phyloP scores from a whole-genome alignment of 2,113 vertebrate genomes.

The Hirundichthys speculiger region DNA sequence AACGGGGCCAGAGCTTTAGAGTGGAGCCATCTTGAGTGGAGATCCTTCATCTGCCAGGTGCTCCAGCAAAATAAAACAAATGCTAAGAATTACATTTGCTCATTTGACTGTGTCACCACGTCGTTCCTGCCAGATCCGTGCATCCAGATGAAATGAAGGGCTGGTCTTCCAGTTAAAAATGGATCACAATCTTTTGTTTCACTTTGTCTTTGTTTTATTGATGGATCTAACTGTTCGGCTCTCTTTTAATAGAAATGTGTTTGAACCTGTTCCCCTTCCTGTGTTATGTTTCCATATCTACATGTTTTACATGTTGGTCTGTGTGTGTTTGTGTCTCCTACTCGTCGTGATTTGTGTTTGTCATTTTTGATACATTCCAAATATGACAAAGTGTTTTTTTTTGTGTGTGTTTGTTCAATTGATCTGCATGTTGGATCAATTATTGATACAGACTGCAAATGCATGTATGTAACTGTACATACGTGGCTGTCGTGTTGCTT shows the following conservation, averaged over 20 bases:
- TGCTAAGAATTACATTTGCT: constrained; percentile 44
- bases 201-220: background rate
- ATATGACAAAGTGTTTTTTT: constrained; percentile 37
- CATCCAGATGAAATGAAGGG: constrained; percentile 78
- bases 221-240: constrained; percentile 43
- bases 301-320: constrained; percentile 57
- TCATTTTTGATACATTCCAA: constrained; percentile 31
- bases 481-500: constrained; percentile 52
- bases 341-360: constrained; percentile 52
- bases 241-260: constrained; percentile 60
- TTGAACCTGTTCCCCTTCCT: constrained; percentile 43
- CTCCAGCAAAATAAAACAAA: constrained; percentile 37
- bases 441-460: constrained; percentile 56
- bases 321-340: constrained; percentile 65
- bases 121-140: constrained; percentile 39
- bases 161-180: constrained; percentile 40
- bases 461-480: constrained; percentile 42
- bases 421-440: constrained; percentile 70
- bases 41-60: constrained; percentile 19
- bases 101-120: constrained; percentile 48
- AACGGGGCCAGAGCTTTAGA: background rate
- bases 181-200: constrained; percentile 19
- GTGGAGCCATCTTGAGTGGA: background rate
- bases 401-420: constrained; percentile 56
- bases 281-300: constrained; percentile 75